phyloP scores from a whole-genome alignment of 2,888 invertebrate genomes.

The Gastracanthus pulcherrimus region DNA sequence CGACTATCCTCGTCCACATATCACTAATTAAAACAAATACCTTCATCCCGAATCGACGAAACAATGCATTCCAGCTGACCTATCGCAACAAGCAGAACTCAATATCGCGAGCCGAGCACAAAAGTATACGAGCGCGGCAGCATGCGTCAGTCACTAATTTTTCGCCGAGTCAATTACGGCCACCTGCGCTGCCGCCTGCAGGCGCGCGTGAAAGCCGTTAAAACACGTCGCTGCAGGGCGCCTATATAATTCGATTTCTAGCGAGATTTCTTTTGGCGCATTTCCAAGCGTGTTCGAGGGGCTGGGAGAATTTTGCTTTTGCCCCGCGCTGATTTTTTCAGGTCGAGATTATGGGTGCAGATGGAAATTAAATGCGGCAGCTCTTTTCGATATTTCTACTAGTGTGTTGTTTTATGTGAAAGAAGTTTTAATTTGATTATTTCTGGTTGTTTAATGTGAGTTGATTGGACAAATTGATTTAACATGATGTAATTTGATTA shows the following conservation, averaged over 20 bases:
- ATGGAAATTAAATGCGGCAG: conserved; percentile 1
- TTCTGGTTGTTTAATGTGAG: no score
- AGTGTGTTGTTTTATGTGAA: neutral
- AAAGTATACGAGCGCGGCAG: neutral
- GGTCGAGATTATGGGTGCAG: neutral
- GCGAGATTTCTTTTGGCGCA: conserved; percentile 11
- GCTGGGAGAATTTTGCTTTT: neutral
- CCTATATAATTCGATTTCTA: neutral
- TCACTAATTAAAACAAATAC: neutral
- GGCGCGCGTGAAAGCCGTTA: neutral
- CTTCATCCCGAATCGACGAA: neutral
- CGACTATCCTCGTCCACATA: neutral
- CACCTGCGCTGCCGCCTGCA: neutral
- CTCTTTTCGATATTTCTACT: no score
- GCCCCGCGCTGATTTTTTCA: neutral
- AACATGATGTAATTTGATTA: neutral
- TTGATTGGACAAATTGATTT: no score
- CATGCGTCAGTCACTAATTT: conserved; percentile 5
- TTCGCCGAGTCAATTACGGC: neutral
- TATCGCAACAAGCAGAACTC: neutral
- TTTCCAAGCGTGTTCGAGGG: neutral
- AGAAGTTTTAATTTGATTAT: neutral
- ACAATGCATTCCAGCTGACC: neutral
- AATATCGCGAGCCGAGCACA: neutral
- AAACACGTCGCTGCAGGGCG: neutral